Evolutionary conservation across 2,888 invertebrate species (phyloP).

Genomic region (Drosophila mimetica): DNA sequence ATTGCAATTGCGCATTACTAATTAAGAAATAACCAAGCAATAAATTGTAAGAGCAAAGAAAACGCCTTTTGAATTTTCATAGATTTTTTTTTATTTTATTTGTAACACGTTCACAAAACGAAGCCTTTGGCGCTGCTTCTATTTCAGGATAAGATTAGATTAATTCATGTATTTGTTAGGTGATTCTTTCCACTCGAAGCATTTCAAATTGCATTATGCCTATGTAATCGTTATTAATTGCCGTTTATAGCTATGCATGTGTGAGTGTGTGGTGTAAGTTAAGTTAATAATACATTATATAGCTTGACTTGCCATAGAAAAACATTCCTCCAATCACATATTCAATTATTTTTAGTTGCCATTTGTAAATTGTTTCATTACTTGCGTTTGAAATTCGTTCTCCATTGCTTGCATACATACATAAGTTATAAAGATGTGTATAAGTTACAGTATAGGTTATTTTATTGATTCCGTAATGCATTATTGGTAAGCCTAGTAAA

Average conservation of each 20-base stretch:
- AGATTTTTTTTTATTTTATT: conserved; percentile 58
- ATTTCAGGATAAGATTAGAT: conserved; percentile 43
- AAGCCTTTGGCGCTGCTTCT: conserved; percentile 76
- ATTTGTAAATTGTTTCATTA: conserved; percentile 33
- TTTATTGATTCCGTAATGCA: conserved; percentile 42
- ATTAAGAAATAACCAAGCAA: not conserved
- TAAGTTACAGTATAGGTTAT: conserved; percentile 36
- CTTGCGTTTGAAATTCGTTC: conserved; percentile 59
- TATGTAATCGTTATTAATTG: conserved; percentile 31
- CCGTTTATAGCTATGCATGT: conserved; percentile 25
- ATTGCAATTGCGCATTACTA: not conserved
- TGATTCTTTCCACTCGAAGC: conserved; percentile 23
- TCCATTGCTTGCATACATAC: conserved; percentile 17
- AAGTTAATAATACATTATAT: conserved; percentile 43
- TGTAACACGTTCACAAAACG: conserved; percentile 72
- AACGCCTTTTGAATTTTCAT: conserved; percentile 17
- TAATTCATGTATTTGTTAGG: conserved; percentile 34
- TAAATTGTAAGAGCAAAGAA: not conserved
- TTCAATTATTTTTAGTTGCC: conserved; percentile 30
- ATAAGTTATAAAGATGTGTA: conserved; percentile 40
- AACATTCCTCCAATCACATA: conserved; percentile 30
- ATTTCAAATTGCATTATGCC: conserved; percentile 31
- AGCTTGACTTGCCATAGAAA: conserved; percentile 39
- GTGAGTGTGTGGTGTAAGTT: conserved; percentile 27
- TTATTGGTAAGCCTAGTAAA: conserved; percentile 58